Percentiles rank a stretch among this genome's conserved stretches.
Conservation (phyloP, 2,797 vertebrate species). For the Micromesistius poutassou region DNA sequence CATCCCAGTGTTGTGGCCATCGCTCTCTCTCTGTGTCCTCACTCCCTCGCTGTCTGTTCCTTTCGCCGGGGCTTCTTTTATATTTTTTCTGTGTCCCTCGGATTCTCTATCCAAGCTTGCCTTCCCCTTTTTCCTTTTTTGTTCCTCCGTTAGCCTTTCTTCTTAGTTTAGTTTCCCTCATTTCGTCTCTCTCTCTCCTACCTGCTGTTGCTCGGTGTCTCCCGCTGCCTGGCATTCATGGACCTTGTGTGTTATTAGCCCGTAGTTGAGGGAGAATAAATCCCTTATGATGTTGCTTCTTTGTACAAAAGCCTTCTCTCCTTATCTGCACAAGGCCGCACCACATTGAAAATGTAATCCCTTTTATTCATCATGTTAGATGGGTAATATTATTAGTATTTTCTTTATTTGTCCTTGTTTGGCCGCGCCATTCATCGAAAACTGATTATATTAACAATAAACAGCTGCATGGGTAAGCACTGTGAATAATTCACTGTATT, state of each 20-base stretch:
- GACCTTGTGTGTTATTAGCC: neutral
- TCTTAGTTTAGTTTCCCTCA: neutral
- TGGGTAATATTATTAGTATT: neutral
- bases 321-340: neutral
- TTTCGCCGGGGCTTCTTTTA: neutral
- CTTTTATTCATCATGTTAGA: neutral
- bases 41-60: neutral
- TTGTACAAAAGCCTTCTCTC: neutral
- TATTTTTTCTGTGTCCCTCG: neutral
- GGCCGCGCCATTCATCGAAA: neutral
- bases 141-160: neutral
- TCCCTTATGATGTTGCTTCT: neutral
- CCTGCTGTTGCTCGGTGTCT: neutral
- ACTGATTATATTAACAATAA: neutral
- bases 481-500: neutral
- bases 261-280: neutral
- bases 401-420: neutral
- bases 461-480: neutral
- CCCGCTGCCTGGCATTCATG: neutral
- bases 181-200: neutral
- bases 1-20: constrained; percentile 1
- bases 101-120: neutral
- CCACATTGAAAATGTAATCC: neutral
- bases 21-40: neutral
- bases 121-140: neutral